Conservation (phyloP, 2,888 invertebrate species). For the Meiosimyza decipiens region DNA sequence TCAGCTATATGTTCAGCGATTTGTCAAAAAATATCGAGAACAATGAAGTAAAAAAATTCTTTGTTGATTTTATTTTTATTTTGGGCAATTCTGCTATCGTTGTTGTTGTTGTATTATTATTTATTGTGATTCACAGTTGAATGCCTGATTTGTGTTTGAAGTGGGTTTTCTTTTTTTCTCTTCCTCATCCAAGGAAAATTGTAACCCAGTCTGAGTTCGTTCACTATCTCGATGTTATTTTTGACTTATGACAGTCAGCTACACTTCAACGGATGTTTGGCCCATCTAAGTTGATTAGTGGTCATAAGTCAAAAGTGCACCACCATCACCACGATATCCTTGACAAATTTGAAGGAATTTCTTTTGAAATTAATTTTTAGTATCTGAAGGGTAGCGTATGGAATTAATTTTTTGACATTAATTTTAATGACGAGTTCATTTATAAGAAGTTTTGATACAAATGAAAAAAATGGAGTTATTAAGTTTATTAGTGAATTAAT, state of each 20-base stretch:
- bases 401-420: slow-evolving; percentile 18
- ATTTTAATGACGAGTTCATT: no score
- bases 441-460: no score
- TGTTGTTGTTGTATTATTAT: slow-evolving; percentile 54
- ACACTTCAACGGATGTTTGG: slow-evolving; percentile 46
- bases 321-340: neutral
- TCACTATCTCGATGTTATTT: slow-evolving; percentile 25
- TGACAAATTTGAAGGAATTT: slow-evolving; percentile 33
- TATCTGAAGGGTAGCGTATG: neutral
- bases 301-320: slow-evolving; percentile 59
- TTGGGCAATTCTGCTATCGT: slow-evolving; percentile 47
- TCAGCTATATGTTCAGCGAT: slow-evolving; percentile 23
- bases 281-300: slow-evolving; percentile 61
- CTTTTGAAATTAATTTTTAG: slow-evolving; percentile 7
- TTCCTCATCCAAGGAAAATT: neutral
- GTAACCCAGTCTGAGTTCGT: neutral
- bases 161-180: slow-evolving; percentile 52
- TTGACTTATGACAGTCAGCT: slow-evolving; percentile 40
- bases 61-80: slow-evolving; percentile 31
- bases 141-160: slow-evolving; percentile 65
- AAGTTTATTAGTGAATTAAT: no score
- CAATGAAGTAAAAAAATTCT: slow-evolving; percentile 58
- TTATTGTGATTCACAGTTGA: slow-evolving; percentile 65
- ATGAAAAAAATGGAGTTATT: no score
- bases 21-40: slow-evolving; percentile 44